Evolutionary conservation across 2,113 vertebrate species (phyloP), one percentile per base, ranked within the genome.

Genomic region (Callospermophilus lateralis): DNA sequence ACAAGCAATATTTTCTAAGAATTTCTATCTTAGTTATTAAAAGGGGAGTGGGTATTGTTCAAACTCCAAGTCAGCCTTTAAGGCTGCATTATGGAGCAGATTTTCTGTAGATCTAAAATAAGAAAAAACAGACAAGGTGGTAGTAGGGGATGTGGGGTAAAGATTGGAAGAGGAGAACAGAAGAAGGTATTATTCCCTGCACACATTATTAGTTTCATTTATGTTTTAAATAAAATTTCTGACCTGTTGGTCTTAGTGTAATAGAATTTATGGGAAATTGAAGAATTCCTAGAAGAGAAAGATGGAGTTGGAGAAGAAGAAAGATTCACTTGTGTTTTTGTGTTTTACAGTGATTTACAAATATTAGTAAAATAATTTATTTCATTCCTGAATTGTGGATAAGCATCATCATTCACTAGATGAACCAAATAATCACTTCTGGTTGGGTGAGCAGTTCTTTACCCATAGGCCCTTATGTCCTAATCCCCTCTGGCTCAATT

Each of bases 11-110:
- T 7, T 97, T 98, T 98, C 89, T 93, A 98, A 95, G 94, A 95
- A 78, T 97, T 98, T 98, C 94, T 97, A 95, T 96, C 91, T 94
- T 89, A 5, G 42, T 96, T 97, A 89, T 97, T 97, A 92, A 97
- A 93, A 97, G 95, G 32, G 77, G 51, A 89, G 51, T 48, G 51
- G 73, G 12, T 2, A 16, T 61, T 37, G 39, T 89, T 95, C 34
- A 39, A 63, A 37, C 67, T 84, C 65, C 92, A 96, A 95, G 77
- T 87, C 78, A 45, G 37, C 55, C 51, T 77, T 42, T 86, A 94
- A 94, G 67, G 77, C 92, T 30, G 9, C 10, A 97, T 4, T 95
- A 76, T 76, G 80, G 45, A 87, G 37, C 37, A 95, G 88, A 39
- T n/a, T 96, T 91, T 51, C 37, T 63, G 26, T 39, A n/a, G 15